A percentile compares a stretch with the other conserved stretches of the same genome.
Evolutionary conservation across 2,797 vertebrate species (phyloP).

Genomic region (Liparis tanakae): DNA sequence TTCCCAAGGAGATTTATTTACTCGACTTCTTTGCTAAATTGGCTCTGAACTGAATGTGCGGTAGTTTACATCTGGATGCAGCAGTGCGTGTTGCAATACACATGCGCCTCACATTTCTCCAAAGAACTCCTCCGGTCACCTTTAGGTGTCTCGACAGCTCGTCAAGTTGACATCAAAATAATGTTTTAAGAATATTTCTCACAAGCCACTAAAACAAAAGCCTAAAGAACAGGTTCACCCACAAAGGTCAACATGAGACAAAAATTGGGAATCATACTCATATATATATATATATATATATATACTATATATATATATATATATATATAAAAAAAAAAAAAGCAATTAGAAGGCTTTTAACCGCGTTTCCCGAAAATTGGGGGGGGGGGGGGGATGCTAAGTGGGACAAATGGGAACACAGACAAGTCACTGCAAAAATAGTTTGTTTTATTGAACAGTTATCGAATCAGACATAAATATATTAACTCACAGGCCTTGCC

Average conservation of each 20-base stretch:
- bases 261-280: no score
- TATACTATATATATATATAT: slow-evolving; percentile 39
- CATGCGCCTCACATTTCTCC: not conserved
- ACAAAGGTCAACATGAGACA: not conserved
- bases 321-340: slow-evolving; percentile 56
- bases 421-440: slow-evolving; percentile 17
- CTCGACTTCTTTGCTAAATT: not conserved
- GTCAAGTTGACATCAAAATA: no score
- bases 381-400: not conserved
- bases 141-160: not conserved
- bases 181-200: not conserved
- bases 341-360: slow-evolving; percentile 56
- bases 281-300: no score
- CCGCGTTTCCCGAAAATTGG: slow-evolving; percentile 34
- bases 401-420: slow-evolving; percentile 20
- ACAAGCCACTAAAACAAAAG: not conserved
- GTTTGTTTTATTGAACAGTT: slow-evolving; percentile 16
- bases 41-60: not conserved
- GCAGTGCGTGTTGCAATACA: not conserved
- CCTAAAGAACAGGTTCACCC: not conserved
- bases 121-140: not conserved
- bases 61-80: not conserved
- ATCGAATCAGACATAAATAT: slow-evolving; percentile 45
- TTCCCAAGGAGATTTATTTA: not conserved
- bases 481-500: slow-evolving; percentile 28